Percentiles rank a stretch among this genome's conserved stretches.
Evolutionary conservation across 2,797 vertebrate species (phyloP).

Genomic region (Sternotherus odoratus): DNA sequence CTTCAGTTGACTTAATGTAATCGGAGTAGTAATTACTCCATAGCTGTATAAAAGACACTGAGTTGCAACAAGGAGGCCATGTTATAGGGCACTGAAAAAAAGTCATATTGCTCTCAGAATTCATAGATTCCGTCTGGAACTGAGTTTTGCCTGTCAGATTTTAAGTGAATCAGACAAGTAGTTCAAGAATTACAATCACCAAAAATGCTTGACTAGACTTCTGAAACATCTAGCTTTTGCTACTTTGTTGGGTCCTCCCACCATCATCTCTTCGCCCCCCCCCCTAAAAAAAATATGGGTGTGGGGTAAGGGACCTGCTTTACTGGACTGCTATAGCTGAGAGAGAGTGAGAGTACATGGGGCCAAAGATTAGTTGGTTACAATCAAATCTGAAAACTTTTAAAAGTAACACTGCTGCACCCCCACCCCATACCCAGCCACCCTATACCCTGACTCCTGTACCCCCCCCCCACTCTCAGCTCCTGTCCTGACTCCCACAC

Average conservation of each 20-base stretch:
- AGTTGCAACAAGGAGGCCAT: no score
- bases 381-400: not conserved
- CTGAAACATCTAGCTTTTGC: no score
- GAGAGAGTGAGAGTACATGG: not conserved
- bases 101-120: not conserved
- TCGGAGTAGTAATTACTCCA: not conserved
- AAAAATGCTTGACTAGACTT: not conserved
- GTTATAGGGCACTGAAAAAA: not conserved
- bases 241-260: not conserved
- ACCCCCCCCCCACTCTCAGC: no score
- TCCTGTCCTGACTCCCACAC: no score
- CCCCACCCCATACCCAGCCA: no score
- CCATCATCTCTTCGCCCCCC: accelerated
- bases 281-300: accelerated
- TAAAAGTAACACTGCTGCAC: not conserved
- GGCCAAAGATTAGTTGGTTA: not conserved
- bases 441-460: no score
- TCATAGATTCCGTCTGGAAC: not conserved
- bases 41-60: not conserved
- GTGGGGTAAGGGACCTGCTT: not conserved
- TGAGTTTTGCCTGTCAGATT: not conserved
- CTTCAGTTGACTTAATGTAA: no score
- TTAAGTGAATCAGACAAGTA: not conserved
- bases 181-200: not conserved
- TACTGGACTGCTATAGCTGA: not conserved